Conservation (phyloP, 2,797 vertebrate genomes). For the Cynopterus sphinx region DNA sequence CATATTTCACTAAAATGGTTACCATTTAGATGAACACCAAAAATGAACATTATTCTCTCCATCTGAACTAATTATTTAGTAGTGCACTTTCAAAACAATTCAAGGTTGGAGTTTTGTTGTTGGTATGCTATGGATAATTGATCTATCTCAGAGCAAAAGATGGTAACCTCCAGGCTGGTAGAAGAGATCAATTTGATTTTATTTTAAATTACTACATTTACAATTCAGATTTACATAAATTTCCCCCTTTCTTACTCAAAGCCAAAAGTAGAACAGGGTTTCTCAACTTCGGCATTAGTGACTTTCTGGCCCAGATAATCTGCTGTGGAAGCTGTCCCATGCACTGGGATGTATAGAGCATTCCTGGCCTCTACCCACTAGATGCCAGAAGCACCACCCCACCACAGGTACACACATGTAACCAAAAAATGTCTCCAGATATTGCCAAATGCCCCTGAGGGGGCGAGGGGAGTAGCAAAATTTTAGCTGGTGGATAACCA, state of each 20-base stretch:
- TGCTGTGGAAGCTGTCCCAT: not conserved
- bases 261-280: not conserved
- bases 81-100: not conserved
- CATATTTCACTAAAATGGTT: not conserved
- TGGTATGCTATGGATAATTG: not conserved
- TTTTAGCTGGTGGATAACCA: not conserved
- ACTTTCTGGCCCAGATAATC: not conserved
- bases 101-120: not conserved
- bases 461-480: not conserved
- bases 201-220: not conserved
- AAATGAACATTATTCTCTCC: not conserved
- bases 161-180: not conserved
- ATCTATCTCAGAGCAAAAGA: slow-evolving; percentile 7
- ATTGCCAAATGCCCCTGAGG: not conserved
- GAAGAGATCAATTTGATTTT: not conserved
- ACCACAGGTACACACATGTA: not conserved
- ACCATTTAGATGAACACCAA: not conserved
- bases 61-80: not conserved
- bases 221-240: not conserved
- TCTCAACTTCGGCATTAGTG: not conserved
- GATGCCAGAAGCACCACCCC: not conserved
- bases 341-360: not conserved
- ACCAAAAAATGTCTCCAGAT: not conserved
- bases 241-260: not conserved
- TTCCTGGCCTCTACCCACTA: not conserved